Evolutionary conservation across 2,888 invertebrate species (phyloP), one percentile per base, ranked within the genome.

Genomic region (Tinea semifulvella): DNA sequence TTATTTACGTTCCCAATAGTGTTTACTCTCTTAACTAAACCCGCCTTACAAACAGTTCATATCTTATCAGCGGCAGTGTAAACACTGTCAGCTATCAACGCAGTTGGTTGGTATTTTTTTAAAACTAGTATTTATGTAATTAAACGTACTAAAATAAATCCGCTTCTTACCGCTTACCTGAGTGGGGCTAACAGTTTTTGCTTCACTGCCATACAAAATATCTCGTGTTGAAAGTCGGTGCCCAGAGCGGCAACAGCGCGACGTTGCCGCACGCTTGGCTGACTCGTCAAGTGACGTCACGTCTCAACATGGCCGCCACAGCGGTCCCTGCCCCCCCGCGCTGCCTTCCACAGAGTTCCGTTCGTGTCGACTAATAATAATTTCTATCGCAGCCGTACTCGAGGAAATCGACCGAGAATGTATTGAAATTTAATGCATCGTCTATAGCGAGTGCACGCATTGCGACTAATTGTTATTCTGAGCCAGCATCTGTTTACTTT

Each of bases 281-380:
- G 72, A 73, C 69, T 77, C 79, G 80, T 80, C 77, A 77, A 70
- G 79, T 80, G 80, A 80, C 80, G 80, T 80, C 79, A 80, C 76
- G 76, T 77, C 79, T 76, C 77, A 80, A 80, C 77, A 79, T 80
- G 80, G 80, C 80, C 71, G 79, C 75, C 72, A 64, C 60, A 10
- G n/a, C 39, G 68, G 72, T 72, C 67, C 66, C 67, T 64, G 65
- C 57, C 62, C 38, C 44, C 19, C 25, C 39, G 40, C 49, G 25
- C 10, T 19, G 3, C 38, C 3, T 16, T 14, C 11, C 22, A 14
- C 20, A n/a, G 6, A 14, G 73, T 71, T 76, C 67, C 68, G 65
- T 68, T 66, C 65, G 65, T 63, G 58, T 62, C 64, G 53, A 58
- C 63, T 72, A 74, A 75, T 77, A 75, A 75, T 73, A 75, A 74